A percentile compares a stretch with the other conserved stretches of the same genome.
These are phyloP conservation scores for Drosophila melanogaster DNA, from an alignment of 1,140 invertebrate species.

Conservation along the genomic window DNA sequence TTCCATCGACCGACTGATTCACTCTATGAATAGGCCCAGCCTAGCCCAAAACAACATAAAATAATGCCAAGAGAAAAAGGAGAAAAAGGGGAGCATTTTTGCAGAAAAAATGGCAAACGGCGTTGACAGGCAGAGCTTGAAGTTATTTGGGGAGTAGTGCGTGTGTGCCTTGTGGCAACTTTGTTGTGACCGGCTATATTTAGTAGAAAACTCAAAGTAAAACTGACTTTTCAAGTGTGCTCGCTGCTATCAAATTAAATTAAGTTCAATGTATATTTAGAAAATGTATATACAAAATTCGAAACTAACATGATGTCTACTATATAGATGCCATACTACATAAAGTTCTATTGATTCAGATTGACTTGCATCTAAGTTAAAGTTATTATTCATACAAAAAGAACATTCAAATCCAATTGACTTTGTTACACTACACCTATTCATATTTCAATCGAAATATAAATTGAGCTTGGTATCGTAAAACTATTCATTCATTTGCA, in stretches of 20 bases:
- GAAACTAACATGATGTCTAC: too few species aligned
- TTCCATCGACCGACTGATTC: conserved; percentile 50
- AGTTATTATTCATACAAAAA: too few species aligned
- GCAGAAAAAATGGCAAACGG: conserved; percentile 45
- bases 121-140: conserved; percentile 40
- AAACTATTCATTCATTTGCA: background rate
- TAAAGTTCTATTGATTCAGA: too few species aligned
- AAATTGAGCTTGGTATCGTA: background rate
- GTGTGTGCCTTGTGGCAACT: conserved; percentile 25
- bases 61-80: conserved; percentile 27
- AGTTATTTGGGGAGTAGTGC: conserved; percentile 15
- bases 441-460: background rate
- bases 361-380: background rate
- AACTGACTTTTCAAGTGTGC: conserved; percentile 4
- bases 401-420: background rate
- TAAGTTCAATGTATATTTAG: background rate
- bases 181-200: conserved; percentile 23
- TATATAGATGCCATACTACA: too few species aligned
- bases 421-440: background rate
- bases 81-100: conserved; percentile 6
- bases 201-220: conserved; percentile 5
- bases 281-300: background rate
- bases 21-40: conserved; percentile 59
- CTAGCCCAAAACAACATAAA: conserved; percentile 43
- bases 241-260: background rate